Evolutionary conservation across 2,888 invertebrate species (phyloP), one percentile per base, ranked within the genome.

Genomic region (Lithophane semibrunnea): DNA sequence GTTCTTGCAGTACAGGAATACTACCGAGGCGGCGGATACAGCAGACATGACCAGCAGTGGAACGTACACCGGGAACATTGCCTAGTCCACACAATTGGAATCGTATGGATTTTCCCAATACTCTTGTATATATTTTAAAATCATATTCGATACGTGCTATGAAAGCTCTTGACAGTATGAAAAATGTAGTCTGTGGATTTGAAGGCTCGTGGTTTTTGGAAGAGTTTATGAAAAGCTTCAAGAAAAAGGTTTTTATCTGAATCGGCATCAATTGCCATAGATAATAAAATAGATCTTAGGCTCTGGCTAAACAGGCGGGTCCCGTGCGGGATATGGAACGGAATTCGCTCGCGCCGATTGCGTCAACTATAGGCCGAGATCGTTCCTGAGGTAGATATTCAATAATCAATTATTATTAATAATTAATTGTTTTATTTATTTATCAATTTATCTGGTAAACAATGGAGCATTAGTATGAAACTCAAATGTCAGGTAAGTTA

Each of bases 1-100:
- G 79, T 91, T 94, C 86, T 94, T 94, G 91, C 96, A 96, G 84
- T 94, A 96, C 49, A 96, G 88, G 84, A 90, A 95, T 29, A 95
- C 54, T 0, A 95, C 93, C 0, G 96, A 96, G 5, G 94, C 80
- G 3, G 94, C 95, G 0, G 96, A 96, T 13, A 95, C 93, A 0
- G 93, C 92, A 2, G 94, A 90, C 96, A 96, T 96, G 16, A 90
- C 89, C n/a, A 95, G 65, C 70, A 96, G 79, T 0, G 96, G 95
- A 12, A 95, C 83, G 85, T 92, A 94, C 12, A 95, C 84, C 7
- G 93, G 87, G 75, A 88, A 88, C 89, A 88, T 85, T 89, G 85
- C 92, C 93, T 92, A 77, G 29, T 42, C 61, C 21, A 65, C 73
- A 72, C 86, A 49, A 64, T 47, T 61, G 3, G 64, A 69, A 42